Conservation (phyloP, 2,888 invertebrate genomes). For the Orthonevra nobilis region DNA sequence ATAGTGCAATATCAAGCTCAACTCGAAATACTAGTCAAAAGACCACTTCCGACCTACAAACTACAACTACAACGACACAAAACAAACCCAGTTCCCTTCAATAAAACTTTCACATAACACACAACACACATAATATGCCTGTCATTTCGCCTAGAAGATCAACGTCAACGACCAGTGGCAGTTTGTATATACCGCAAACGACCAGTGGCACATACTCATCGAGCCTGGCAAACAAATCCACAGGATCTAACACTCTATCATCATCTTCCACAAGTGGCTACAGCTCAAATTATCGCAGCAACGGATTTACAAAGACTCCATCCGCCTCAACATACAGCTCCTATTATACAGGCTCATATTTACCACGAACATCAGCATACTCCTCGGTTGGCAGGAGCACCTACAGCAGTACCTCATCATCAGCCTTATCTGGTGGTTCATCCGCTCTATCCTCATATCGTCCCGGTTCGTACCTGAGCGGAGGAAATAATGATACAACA, state of each 20-base stretch:
- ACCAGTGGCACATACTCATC: conserved; percentile 74
- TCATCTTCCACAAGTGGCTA: conserved; percentile 74
- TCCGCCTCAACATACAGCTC: conserved; percentile 73
- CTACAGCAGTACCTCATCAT: conserved; percentile 71
- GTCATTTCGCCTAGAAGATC: conserved; percentile 80
- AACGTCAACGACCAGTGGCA: conserved; percentile 79
- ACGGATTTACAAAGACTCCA: conserved; percentile 68
- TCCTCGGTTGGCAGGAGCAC: conserved; percentile 71
- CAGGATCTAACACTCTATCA: conserved; percentile 55
- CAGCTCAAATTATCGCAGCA: conserved; percentile 73
- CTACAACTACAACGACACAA: not conserved
- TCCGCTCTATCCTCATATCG: conserved; percentile 76
- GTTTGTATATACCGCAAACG: conserved; percentile 79
- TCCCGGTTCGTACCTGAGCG: conserved; percentile 75
- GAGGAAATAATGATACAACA: conserved; percentile 78
- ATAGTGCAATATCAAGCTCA: not conserved
- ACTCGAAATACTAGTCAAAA: conserved; percentile 52
- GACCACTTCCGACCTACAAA: conserved; percentile 30
- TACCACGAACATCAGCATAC: conserved; percentile 75
- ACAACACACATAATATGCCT: conserved; percentile 79
- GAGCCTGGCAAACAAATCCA: conserved; percentile 61
- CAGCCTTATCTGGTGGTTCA: conserved; percentile 75
- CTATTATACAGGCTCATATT: conserved; percentile 73
- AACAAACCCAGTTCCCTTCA: conserved; percentile 36
- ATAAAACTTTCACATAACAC: conserved; percentile 6